phyloP scores from a whole-genome alignment of 1,140 invertebrate species.

The Dolichoris vasculosae region DNA sequence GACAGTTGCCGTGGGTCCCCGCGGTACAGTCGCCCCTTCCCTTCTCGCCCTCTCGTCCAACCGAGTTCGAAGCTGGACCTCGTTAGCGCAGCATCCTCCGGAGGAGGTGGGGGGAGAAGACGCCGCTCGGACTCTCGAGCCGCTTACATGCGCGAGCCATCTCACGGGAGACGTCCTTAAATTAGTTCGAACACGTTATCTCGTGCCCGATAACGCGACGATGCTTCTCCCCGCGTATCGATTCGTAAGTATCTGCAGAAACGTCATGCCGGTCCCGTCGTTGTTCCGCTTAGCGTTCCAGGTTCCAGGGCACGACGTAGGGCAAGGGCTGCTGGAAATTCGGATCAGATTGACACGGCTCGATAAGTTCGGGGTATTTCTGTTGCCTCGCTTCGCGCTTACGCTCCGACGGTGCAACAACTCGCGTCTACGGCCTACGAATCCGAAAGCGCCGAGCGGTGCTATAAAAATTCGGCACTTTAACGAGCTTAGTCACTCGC shows the following conservation, averaged over 20 bases:
- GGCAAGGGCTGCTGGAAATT: background rate
- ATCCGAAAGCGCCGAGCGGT: too few species aligned
- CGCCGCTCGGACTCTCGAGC: constrained; percentile 66
- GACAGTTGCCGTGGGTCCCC: constrained; percentile 69
- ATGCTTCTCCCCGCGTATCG: constrained; percentile 49
- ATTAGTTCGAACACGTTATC: constrained; percentile 73
- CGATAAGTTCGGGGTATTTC: background rate
- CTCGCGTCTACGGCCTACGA: too few species aligned
- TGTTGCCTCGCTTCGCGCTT: background rate
- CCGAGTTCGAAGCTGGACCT: constrained; percentile 71
- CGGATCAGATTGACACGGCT: background rate
- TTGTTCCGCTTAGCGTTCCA: too few species aligned
- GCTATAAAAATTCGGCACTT: too few species aligned
- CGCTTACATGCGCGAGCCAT: constrained; percentile 50
- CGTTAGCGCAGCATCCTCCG: constrained; percentile 66
- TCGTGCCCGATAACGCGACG: constrained; percentile 66
- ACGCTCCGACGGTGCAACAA: too few species aligned
- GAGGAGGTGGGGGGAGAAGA: constrained; percentile 53
- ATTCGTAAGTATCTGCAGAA: constrained; percentile 56
- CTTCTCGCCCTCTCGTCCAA: background rate
- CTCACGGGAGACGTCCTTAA: constrained; percentile 66
- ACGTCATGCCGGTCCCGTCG: constrained; percentile 47
- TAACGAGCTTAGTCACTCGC: too few species aligned
- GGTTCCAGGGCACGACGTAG: background rate
- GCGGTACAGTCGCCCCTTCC: constrained; percentile 57